Evolutionary conservation across 2,888 invertebrate species (phyloP), one percentile per base, ranked within the genome.

Genomic region (Odontomyia ornata): DNA sequence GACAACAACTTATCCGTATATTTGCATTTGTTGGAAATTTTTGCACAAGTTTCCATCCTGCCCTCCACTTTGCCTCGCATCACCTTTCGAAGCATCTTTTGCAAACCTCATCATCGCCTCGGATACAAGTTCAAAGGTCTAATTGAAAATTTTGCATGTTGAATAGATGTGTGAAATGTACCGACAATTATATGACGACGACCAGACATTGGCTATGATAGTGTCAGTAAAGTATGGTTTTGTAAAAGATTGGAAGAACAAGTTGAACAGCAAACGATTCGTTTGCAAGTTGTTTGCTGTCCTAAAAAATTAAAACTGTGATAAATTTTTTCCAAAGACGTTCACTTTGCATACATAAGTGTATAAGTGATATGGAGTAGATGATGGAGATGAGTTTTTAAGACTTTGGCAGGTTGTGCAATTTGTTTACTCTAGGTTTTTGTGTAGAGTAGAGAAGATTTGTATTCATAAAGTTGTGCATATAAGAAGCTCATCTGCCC

Each of bases 71-170:
- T 52, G 15, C 52, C 52, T 52, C 52, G 52, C 18, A 18, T n/a
- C 15, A 5, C 43, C 21, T 36, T 36, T 18, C 43, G 9, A 30
- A 30, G 65, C 4, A 7, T 15, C 52, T 15, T 36, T 36, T 5
- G 9, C 36, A 36, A 36, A 52, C 21, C 30, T 30, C 69, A 69
- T 69, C 69, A 21, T 69, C 69, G 25, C 69, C 23, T 69, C 69
- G 23, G 23, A 69, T 15, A 46, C 69, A 69, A 69, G 69, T 69
- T 69, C 69, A 69, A 69, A 69, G 69, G 69, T 69, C 69, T 69
- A 69, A 69, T 69, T 69, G 69, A 69, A 69, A 69, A 69, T 69
- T 69, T 69, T 69, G 69, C 69, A 69, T 69, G 69, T 46, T 69
- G 69, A 69, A 69, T 69, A 21, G 69, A 69, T 69, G 69, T 69